Evolutionary conservation across 2,113 vertebrate species (phyloP).

Genomic region (Sterna hirundo): DNA sequence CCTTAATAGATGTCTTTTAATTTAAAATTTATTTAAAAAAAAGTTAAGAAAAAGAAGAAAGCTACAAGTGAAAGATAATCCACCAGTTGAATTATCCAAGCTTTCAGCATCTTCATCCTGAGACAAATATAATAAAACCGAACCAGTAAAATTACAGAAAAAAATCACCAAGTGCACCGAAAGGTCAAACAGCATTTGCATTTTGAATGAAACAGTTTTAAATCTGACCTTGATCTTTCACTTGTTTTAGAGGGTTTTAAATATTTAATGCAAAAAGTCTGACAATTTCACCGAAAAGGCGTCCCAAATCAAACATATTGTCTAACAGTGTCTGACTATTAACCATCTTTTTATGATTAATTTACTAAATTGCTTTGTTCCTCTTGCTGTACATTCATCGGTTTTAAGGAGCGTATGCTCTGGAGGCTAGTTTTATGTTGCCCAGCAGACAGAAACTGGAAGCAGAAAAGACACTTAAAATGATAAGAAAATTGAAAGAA

Average conservation of each 20-base stretch:
- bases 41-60: not conserved
- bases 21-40: not conserved
- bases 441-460: slow-evolving; percentile 15
- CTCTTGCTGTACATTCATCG: slow-evolving; percentile 37
- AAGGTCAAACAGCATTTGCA: slow-evolving; percentile 54
- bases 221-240: slow-evolving; percentile 62
- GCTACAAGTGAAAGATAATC: not conserved
- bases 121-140: not conserved
- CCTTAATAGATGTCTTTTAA: not conserved
- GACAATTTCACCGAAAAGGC: slow-evolving; percentile 19
- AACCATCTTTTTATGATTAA: slow-evolving; percentile 58
- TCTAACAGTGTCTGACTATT: slow-evolving; percentile 49
- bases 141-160: not conserved
- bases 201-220: slow-evolving; percentile 60
- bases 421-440: not conserved
- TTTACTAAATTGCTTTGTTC: slow-evolving; percentile 64
- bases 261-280: slow-evolving; percentile 57
- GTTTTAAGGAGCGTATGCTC: slow-evolving; percentile 44
- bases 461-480: slow-evolving; percentile 24
- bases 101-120: not conserved
- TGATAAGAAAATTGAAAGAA: not conserved
- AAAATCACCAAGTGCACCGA: not conserved
- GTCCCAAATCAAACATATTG: slow-evolving; percentile 44
- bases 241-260: slow-evolving; percentile 44
- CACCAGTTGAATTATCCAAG: not conserved